Conservation (phyloP, 2,113 vertebrate genomes). For the Myotis yumanensis region DNA sequence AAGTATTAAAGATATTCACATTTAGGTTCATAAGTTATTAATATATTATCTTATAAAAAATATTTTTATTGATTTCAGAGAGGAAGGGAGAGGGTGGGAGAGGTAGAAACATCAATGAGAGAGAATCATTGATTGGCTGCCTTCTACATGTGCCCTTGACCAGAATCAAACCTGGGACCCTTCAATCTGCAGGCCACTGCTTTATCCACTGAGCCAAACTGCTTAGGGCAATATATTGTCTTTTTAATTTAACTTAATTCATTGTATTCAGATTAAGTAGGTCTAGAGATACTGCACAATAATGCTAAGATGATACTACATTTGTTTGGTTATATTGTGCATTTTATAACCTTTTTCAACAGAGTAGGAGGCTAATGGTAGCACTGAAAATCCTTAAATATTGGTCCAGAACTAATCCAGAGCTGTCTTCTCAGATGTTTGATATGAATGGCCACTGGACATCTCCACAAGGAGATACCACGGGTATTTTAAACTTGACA, state of each 20-base stretch:
- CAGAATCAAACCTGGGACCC: too few relatives aligned
- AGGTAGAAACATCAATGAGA: too few relatives aligned
- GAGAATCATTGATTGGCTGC: too few relatives aligned
- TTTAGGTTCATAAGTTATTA: neutral
- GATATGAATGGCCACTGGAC: neutral
- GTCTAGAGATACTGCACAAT: neutral
- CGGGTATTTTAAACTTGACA: neutral
- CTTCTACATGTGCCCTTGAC: too few relatives aligned
- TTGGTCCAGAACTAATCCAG: neutral
- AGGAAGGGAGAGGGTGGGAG: too few relatives aligned
- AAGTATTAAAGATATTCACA: constrained; percentile 1
- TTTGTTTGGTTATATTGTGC: neutral
- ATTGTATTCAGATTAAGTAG: neutral
- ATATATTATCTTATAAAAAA: neutral
- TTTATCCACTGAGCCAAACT: too few relatives aligned
- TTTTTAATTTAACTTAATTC: neutral
- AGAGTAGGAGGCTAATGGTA: neutral
- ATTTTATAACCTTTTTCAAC: neutral
- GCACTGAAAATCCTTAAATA: neutral
- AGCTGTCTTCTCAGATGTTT: neutral
- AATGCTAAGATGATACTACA: neutral
- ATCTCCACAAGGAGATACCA: neutral
- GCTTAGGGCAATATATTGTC: too few relatives aligned
- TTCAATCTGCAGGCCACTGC: too few relatives aligned
- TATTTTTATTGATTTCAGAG: too few relatives aligned